Evolutionary conservation across 2,797 vertebrate genomes (phyloP), one percentile per base, ranked within the genome.

Genomic region (Neostethus bicornis): DNA sequence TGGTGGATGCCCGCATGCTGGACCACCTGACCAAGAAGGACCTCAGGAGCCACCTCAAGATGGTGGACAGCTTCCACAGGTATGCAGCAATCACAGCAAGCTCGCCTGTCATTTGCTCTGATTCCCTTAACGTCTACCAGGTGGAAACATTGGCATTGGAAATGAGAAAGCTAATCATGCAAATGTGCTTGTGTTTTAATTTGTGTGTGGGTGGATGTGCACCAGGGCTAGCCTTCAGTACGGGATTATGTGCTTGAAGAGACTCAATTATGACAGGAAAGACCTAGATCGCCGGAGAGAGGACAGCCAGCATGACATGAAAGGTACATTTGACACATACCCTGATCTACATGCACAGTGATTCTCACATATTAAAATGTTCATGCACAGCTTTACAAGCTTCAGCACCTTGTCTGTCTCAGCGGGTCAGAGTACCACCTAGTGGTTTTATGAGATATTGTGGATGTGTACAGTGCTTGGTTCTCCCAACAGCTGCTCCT

Each of bases 61-160:
- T 99, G 97, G 97, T 99, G 13, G 97, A 99, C 89, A 99, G 97
- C 66, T 98, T 99, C 73, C 97, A 99, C 82, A 96, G 97, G 96
- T 86, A 48, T 53, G 84, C 34, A 20, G 38, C 54, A 8, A 2
- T 3, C 25, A 8, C 0, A 10, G 19, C 51, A 13, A 39, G 12
- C 28, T 49, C 16, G 43, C 42, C 57, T 21, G n/a, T 35, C 48
- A 17, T 57, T 52, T 61, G 25, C 70, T 58, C 55, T 46, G 37
- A 24, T 7, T 38, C n/a, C 3, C 2, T 20, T 42, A 58, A 55
- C 44, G 60, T 64, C 45, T 52, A 35, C 20, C 59, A 19, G 70
- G 34, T 51, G 48, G 34, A 57, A 32, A 45, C n/a, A 51, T 60
- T 54, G 70, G 57, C 45, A 39, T 31, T 54, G 48, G 34, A 73